Conservation (phyloP, 2,113 vertebrate species). For the Riparia riparia region DNA sequence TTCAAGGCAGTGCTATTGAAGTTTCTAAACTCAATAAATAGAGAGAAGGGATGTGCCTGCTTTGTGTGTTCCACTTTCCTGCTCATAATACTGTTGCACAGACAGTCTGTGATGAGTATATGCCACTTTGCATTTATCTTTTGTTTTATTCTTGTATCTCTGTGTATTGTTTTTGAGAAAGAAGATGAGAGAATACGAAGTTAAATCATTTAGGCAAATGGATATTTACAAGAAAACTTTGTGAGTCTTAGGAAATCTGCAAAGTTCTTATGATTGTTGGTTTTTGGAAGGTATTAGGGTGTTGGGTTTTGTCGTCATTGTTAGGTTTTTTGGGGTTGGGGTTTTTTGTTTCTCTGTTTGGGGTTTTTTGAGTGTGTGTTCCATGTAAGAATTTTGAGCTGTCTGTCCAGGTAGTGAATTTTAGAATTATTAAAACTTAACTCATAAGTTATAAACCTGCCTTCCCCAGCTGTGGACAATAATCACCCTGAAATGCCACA, state of each 20-base stretch:
- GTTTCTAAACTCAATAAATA: neutral
- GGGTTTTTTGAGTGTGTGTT: fast-evolving
- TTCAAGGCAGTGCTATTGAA: neutral
- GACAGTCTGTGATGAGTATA: neutral
- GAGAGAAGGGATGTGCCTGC: neutral
- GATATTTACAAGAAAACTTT: neutral
- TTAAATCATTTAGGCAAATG: neutral
- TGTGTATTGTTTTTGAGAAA: neutral
- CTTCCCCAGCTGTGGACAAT: neutral
- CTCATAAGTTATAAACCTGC: neutral
- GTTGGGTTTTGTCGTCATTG: fast-evolving
- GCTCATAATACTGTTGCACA: neutral
- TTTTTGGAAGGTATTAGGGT: fast-evolving
- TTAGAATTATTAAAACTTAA: neutral
- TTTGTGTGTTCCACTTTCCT: neutral
- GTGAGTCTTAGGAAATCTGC: neutral
- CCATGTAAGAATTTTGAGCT: neutral
- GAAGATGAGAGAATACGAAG: neutral
- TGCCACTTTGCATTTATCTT: fast-evolving
- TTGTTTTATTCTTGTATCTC: neutral
- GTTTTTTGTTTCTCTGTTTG: neutral
- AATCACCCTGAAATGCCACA: neutral
- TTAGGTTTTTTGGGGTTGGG: neutral
- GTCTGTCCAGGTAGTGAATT: neutral
- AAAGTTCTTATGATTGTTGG: neutral